These are phyloP conservation scores for Diplosoma virens DNA, from an alignment of 23 tunicate genomes.

Conservation along the genomic window DNA sequence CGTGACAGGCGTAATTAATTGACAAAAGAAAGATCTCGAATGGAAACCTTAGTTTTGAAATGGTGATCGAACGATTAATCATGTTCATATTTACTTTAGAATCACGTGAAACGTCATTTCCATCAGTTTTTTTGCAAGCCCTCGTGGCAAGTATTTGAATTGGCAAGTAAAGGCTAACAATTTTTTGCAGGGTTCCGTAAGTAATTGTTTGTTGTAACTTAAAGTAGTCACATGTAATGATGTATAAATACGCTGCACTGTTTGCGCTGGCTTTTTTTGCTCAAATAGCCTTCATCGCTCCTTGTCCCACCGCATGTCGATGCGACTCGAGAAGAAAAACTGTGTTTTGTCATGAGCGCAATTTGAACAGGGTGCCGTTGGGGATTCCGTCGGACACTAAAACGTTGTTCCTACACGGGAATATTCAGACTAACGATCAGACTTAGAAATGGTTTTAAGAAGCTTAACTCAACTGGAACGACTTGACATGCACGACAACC, in stretches of 20 bases:
- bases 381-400: slow-evolving; percentile 59
- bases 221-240: no score
- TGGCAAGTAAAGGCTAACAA: no score
- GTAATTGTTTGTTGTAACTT: no score
- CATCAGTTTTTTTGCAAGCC: no score
- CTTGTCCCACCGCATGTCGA: slow-evolving; percentile 55
- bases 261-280: slow-evolving; percentile 28
- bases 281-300: slow-evolving; percentile 15
- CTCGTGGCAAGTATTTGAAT: slow-evolving; percentile 15
- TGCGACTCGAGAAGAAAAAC: slow-evolving; percentile 53
- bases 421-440: slow-evolving; percentile 42
- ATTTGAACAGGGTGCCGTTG: slow-evolving; percentile 35
- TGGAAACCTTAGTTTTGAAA: no score
- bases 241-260: no score
- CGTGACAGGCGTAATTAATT: no score
- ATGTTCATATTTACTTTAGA: no score
- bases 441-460: slow-evolving; percentile 21
- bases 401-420: slow-evolving; percentile 45
- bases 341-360: slow-evolving; percentile 57
- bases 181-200: no score
- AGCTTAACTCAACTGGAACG: slow-evolving; percentile 19
- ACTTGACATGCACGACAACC: slow-evolving; percentile 38
- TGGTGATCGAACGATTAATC: no score
- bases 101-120: no score
- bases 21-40: no score